Conservation (phyloP, 2,888 invertebrate species). For the Drosophila mayaguana region DNA sequence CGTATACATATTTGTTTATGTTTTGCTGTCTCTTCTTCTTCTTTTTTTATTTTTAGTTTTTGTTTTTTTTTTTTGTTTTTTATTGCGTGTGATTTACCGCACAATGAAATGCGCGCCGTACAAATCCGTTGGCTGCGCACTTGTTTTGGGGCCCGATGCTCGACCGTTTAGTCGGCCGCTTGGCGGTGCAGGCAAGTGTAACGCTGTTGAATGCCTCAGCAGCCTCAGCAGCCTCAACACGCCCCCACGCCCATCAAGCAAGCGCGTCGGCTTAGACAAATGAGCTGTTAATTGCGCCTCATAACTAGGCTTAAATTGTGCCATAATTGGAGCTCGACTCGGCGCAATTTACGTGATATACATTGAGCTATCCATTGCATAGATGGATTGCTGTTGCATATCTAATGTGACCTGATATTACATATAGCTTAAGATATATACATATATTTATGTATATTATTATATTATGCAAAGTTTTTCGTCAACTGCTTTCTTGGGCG, state of each 20-base stretch:
- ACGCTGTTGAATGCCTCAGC: not conserved
- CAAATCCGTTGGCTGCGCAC: conserved; percentile 44
- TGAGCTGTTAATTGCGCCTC: conserved; percentile 24
- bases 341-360: not conserved
- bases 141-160: conserved; percentile 6
- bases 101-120: conserved; percentile 56
- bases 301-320: conserved; percentile 22
- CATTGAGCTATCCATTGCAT: no score
- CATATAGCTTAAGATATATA: no score
- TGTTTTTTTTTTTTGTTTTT: conserved; percentile 38
- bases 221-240: not conserved
- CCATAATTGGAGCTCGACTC: conserved; percentile 32
- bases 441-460: no score
- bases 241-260: not conserved
- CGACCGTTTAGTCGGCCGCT: conserved; percentile 62
- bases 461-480: no score
- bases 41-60: conserved; percentile 9
- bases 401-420: no score
- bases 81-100: conserved; percentile 70
- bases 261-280: conserved; percentile 44
- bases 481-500: not conserved
- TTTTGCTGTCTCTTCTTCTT: conserved; percentile 18
- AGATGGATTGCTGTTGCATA: no score
- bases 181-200: conserved; percentile 65
- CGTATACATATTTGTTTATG: conserved; percentile 1